Base-by-base conservation (phyloP, 2,888 invertebrate species). In the Xestia sexstrigata region DNA sequence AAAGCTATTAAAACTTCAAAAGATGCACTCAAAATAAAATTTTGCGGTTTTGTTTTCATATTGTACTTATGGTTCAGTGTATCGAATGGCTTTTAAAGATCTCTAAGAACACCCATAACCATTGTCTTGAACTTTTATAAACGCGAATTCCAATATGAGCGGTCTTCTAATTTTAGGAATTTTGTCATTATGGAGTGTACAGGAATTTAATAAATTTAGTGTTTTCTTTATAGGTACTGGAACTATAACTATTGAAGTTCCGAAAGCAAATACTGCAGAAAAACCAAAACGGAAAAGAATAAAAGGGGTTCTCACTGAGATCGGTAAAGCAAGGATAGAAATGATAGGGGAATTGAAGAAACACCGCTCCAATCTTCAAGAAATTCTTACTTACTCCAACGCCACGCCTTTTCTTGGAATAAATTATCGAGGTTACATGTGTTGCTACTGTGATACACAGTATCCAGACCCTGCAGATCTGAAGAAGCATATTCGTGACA, bases 361-460 rank as follows among this genome's bases (percentile, higher is more conserved):
- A 75, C 78, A 73, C 20, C 70, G 69, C 23, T 35, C 30, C 8
- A 81, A 83, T 66, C 35, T 86, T 0, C 70, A 47, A 65, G 76
- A 81, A 65, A 78, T 86, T n/a, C 60, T 85, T 6, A 62, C 42
- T 39, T 74, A 65, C 23, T 76, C 92, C 0, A 93, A 93, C 49
- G 93, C 92, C 0, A 93, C 93, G 0, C 89, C 91, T 0, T 90
- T 93, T 26, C 84, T 89, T 2, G 82, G 89, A n/a, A 26, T 74
- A 79, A 84, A 39, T 82, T 90, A 89, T n/a, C 79, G 84, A 15
- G 92, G 92, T 3, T 93, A 90, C 63, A 71, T 80, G 3, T 93
- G 92, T 78, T 88, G 85, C 30, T 91, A 90, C 73, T 93, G 93
- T 49, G 65, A 87, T 4, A 68, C 88, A 1, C 87, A 89, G 26